Base-by-base conservation (phyloP, 2,113 vertebrate genomes). In the Lepus europaeus region DNA sequence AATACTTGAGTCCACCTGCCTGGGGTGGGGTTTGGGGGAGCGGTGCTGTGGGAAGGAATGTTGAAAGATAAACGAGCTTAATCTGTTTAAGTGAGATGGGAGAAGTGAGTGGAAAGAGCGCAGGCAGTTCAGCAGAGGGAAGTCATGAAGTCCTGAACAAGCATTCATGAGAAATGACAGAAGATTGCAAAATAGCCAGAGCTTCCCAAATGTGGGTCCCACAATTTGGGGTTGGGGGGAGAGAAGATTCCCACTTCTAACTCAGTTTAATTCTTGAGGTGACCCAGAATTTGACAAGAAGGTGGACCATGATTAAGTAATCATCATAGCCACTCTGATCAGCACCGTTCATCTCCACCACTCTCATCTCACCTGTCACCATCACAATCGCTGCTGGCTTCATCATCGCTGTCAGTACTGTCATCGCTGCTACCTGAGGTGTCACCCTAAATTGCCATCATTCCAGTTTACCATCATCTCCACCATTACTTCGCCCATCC, bases 311-410 rank as follows among this genome's bases (percentile, higher is more conserved):
- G 63, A 85, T 77, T 85, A 81, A 83, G 4, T 53, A 78, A 77
- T 68, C 63, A 49, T 73, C 84, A 72, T 87, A 86, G 56, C 66
- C 73, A 23, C 25, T 87, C 23, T 81, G 39, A 78, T 70, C 31
- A 36, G 51, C 31, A 33, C 51, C 68, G 22, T 69, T 92, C 29
- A 85, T 70, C 63, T 78, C 39, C 33, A 78, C 69, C 2, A 7
- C 16, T 80, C 25, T 73, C 31, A 93, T 80, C 31, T 87, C 39
- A 93, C 31, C 56, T 73, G 39, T 93, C n/a, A 73, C 74, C 29
- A 63, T 74, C 45, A 66, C 80, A 91, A 68, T 92, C 45, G 29
- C 49, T 59, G 19, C 25, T 74, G 39, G 17, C 36, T 61, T 70
- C 49, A 72, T 79, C 53, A 49, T 23, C 0, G 9, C 63, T 70